Base-by-base conservation (phyloP, 2,113 vertebrate species). In the Setophaga kirtlandii region DNA sequence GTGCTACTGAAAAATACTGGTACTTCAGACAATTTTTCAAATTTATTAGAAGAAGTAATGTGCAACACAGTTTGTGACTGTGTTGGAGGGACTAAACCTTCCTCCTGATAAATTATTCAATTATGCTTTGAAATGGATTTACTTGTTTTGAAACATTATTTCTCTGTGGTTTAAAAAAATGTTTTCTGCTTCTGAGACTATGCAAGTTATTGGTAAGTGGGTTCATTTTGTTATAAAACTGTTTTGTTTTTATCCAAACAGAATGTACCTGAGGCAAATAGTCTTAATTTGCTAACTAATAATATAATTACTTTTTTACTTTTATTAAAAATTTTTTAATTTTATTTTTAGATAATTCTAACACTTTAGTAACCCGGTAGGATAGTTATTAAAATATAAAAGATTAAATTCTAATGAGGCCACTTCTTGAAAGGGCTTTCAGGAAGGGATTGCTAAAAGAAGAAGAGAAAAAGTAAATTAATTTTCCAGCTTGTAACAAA, bases 131-230 rank as follows among this genome's bases (percentile, higher is more conserved):
- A 89, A 71, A 90, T 7, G 7, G 60, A 71, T 82, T 96, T 94
- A 60, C 70, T 78, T 94, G 55, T 77, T 94, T 89, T 58, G 90
- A 94, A 96, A 92, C 20, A 31, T 67, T 84, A 19, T 81, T 93
- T 90, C 59, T 82, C 49, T 62, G 31, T 83, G 71, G 39, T 81
- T 71, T 30, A 20, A 79, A 49, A 78, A 81, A 56, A 71, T 12
- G 20, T 33, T 68, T 95, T 93, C 55, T 83, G 68, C 41, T 76
- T 73, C 84, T 79, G 84, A 93, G 95, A 93, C 78, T 52, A 75
- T 88, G 58, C 18, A 62, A 58, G 27, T 41, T 88, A 85, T 24
- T 37, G 55, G 68, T 59, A 86, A 74, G 27, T 52, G 13, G 25
- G 44, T 68, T 78, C 7, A 56, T 89, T 90, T 70, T 46, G 11